Percentiles rank a stretch among this genome's conserved stretches.
phyloP scores from a whole-genome alignment of 2,113 vertebrate species.

The Xenopus laevis region DNA sequence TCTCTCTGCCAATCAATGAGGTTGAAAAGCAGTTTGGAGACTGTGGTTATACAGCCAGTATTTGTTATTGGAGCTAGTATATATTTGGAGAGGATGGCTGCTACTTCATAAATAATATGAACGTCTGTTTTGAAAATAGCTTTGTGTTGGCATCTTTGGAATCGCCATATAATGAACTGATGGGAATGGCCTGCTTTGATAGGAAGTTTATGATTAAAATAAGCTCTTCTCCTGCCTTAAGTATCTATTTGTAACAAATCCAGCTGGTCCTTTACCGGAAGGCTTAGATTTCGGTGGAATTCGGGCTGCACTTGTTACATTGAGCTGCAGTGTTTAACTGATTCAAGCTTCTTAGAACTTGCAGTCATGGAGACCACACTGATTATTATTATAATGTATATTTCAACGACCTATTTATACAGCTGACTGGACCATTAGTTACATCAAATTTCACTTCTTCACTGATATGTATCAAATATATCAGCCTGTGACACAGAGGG shows the following conservation, averaged over 20 bases:
- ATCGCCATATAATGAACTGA: neutral
- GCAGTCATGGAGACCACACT: too few species aligned
- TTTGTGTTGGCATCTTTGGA: conserved; percentile 1
- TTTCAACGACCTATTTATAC: too few species aligned
- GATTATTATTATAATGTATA: too few species aligned
- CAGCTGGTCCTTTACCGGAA: conserved; percentile 14
- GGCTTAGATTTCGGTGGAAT: neutral
- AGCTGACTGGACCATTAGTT: too few species aligned
- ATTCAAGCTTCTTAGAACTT: neutral
- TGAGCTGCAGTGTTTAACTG: neutral
- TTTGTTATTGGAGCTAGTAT: neutral
- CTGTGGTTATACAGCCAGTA: neutral
- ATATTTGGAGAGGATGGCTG: neutral
- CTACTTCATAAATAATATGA: neutral
- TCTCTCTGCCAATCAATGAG: neutral
- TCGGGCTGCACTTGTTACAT: neutral
- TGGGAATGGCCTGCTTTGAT: conserved; percentile 10
- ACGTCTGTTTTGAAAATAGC: neutral
- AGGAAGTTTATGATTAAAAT: conserved; percentile 10
- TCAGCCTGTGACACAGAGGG: too few species aligned
- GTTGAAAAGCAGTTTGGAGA: neutral
- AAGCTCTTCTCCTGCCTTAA: neutral
- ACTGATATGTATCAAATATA: too few species aligned
- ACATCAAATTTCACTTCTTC: too few species aligned
- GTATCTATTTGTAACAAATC: conserved; percentile 16